Evolutionary conservation across 2,797 vertebrate genomes (phyloP), one percentile per base, ranked within the genome.

Genomic region (Mastacembelus armatus): DNA sequence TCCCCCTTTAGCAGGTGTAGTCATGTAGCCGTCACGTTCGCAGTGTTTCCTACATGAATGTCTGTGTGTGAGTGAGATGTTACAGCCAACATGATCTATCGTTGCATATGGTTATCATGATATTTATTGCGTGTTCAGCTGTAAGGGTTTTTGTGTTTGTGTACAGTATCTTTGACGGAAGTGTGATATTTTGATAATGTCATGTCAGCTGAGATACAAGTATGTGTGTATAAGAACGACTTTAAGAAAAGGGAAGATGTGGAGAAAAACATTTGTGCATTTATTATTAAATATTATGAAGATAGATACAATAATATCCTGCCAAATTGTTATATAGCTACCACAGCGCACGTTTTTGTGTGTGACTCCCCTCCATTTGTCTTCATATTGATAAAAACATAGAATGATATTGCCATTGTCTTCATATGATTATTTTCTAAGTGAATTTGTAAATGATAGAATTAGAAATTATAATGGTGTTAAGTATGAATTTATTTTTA

Each of bases 401-500:
- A 81, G 43, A 70, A 78, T 83, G 89, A 80, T 79, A 81, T 87
- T 44, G 73, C 87, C 80, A 81, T 86, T 68, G 89, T 91, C 76
- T 87, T 89, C 78, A 85, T 85, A 89, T 92, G 80, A 84, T 85
- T 91, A 89, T 90, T 91, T 87, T 90, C 71, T 48, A 89, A 74
- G 91, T 92, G 87, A 89, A 69, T 92, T 88, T 90, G 88, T 83
- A 89, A 88, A 91, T 87, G 68, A 91, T 88, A 91, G 87, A 88
- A 62, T 80, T 92, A 91, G 90, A 89, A 66, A 77, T 78, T 48
- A 78, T 83, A 55, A 74, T 66, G 81, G 80, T 89, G 85, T 88
- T 81, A 71, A 88, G 85, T 88, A 87, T 86, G 85, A 69, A 77
- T 89, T 93, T 90, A 90, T 93, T 93, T 92, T 92, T 88, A 88